Evolutionary conservation across 92 coral and sea anemone genomes (phyloP).

Genomic region (Phymanthus crucifer): DNA sequence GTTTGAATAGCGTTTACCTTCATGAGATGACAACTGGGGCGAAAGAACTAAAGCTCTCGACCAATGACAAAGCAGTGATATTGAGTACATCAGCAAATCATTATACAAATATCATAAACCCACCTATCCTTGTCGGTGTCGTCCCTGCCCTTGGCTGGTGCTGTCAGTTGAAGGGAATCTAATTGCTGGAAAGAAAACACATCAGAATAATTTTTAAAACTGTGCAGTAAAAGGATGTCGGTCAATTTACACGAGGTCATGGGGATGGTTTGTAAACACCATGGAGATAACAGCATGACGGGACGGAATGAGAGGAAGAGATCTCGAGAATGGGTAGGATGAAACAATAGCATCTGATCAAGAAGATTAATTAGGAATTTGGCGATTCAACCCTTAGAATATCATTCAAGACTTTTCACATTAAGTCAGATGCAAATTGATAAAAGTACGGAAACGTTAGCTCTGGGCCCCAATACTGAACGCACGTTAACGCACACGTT

Average conservation of each 20-base stretch:
- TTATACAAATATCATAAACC: background rate
- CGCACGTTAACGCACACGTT: background rate
- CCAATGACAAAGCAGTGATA: background rate
- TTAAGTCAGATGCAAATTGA: background rate
- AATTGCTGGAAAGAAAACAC: conserved; percentile 62
- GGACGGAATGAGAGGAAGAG: too few species aligned
- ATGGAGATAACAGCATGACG: too few species aligned
- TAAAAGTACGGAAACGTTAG: background rate
- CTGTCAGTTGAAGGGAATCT: conserved; percentile 81
- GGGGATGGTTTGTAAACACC: background rate
- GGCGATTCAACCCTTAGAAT: background rate
- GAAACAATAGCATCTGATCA: background rate
- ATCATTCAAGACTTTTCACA: background rate
- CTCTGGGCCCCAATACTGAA: background rate
- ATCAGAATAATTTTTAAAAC: background rate
- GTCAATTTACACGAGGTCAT: background rate
- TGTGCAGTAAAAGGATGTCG: background rate
- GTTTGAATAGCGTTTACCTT: conserved; percentile 5
- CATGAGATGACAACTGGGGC: conserved; percentile 4
- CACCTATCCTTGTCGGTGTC: conserved; percentile 85
- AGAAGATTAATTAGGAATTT: background rate
- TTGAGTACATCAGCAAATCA: background rate
- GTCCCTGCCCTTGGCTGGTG: conserved; percentile 69
- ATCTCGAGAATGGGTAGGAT: background rate
- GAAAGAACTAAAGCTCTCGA: background rate